Conservation (phyloP, 2,113 vertebrate species). For the Albula goreensis region DNA sequence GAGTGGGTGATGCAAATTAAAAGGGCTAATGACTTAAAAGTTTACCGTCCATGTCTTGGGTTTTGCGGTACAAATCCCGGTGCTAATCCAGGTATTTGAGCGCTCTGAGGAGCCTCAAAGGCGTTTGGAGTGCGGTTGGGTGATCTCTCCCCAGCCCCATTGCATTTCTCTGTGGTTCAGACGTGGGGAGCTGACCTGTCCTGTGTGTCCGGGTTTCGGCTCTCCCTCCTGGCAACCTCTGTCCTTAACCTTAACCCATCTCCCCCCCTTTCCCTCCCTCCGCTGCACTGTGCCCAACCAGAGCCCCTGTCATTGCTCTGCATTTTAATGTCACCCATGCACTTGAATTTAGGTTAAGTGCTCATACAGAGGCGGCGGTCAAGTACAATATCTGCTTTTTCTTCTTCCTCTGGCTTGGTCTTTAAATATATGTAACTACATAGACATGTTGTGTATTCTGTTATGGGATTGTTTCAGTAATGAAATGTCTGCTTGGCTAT, state of each 20-base stretch:
- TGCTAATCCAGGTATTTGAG: slow-evolving; percentile 33
- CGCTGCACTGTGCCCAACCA: no score
- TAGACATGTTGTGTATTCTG: no score
- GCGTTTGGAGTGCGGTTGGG: slow-evolving; percentile 8
- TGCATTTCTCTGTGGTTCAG: background rate
- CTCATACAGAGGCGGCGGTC: background rate
- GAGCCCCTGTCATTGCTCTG: background rate
- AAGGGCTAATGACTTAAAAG: slow-evolving; percentile 31
- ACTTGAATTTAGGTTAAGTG: background rate
- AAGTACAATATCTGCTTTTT: no score
- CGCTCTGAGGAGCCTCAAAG: slow-evolving; percentile 18
- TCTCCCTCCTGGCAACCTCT: background rate
- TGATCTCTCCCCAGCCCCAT: background rate
- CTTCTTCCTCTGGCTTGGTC: no score
- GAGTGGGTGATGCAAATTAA: slow-evolving; percentile 25
- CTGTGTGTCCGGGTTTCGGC: background rate
- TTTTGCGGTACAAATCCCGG: slow-evolving; percentile 33
- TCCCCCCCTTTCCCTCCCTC: background rate
- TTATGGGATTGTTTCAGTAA: no score
- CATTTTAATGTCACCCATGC: background rate
- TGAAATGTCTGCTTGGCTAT: no score
- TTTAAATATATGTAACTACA: no score
- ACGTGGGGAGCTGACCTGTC: background rate
- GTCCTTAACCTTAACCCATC: background rate
- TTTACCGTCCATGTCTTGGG: slow-evolving; percentile 30